Evolutionary conservation across 2,113 vertebrate species (phyloP).

Genomic region (Hymenochirus boettgeri): DNA sequence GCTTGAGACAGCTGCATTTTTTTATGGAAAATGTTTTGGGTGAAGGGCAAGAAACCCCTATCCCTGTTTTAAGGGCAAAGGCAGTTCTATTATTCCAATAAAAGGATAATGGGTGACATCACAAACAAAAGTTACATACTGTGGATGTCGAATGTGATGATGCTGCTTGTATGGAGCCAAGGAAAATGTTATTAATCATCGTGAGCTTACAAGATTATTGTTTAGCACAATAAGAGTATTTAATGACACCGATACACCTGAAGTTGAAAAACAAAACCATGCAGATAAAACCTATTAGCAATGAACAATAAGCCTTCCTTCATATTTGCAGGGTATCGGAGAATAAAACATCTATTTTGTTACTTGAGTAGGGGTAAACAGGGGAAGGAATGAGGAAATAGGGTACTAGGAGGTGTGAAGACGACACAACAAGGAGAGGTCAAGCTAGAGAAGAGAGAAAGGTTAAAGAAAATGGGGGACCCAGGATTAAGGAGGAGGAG

Average conservation of each 20-base stretch:
- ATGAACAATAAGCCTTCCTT: neutral
- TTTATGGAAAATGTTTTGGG: neutral
- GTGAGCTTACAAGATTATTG: neutral
- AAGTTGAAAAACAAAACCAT: neutral
- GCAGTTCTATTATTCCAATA: neutral
- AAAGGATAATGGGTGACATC: neutral
- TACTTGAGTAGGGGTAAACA: neutral
- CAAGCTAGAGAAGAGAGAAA: slow-evolving; percentile 14
- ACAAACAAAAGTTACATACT: neutral
- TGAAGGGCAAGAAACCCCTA: neutral
- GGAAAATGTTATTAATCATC: neutral
- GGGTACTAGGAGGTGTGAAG: neutral
- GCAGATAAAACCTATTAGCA: too few species aligned
- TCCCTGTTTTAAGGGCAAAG: neutral
- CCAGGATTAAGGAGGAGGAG: neutral
- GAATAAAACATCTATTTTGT: neutral
- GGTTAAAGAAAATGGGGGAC: slow-evolving; percentile 12
- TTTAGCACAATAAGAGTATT: neutral
- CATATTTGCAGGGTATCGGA: neutral
- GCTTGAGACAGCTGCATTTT: neutral
- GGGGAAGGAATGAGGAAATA: neutral
- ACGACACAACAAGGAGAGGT: slow-evolving; percentile 6
- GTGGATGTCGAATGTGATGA: neutral
- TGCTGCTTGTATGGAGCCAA: neutral
- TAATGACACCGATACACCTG: neutral